A percentile compares a stretch with the other conserved stretches of the same genome.
These are phyloP conservation scores for Hydrozoanthus gracilis DNA, from an alignment of 92 coral and sea anemone genomes.

Conservation along the genomic window DNA sequence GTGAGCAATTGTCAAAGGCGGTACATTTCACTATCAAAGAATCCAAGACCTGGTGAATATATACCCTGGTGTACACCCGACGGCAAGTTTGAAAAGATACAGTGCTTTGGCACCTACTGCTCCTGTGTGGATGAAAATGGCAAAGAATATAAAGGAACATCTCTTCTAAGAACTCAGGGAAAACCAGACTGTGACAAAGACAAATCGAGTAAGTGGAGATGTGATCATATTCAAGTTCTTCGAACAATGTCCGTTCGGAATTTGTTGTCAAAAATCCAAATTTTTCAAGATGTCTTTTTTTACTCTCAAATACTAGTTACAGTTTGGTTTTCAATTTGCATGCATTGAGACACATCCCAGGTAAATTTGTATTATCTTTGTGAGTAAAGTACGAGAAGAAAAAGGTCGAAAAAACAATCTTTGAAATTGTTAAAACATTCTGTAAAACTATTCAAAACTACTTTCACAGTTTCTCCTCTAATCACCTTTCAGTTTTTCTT, in stretches of 20 bases:
- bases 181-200: conserved; percentile 38
- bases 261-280: too few species aligned
- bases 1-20: conserved; percentile 13
- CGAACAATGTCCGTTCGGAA: too few species aligned
- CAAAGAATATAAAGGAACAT: conserved; percentile 10
- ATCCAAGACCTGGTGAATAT: conserved; percentile 35
- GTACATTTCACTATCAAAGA: conserved; percentile 25
- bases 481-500: not conserved
- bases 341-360: too few species aligned
- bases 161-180: conserved; percentile 18
- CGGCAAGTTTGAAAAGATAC: conserved; percentile 23
- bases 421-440: too few species aligned
- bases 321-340: too few species aligned
- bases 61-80: conserved; percentile 43
- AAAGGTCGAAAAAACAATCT: too few species aligned
- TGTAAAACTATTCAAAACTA: too few species aligned
- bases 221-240: not conserved
- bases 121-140: conserved; percentile 37
- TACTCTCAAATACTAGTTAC: too few species aligned
- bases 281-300: too few species aligned
- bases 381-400: too few species aligned
- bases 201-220: not conserved
- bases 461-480: too few species aligned
- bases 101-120: conserved; percentile 43
- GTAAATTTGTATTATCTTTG: too few species aligned